Conservation (phyloP, 2,113 vertebrate genomes). For the Bambusicola thoracicus region DNA sequence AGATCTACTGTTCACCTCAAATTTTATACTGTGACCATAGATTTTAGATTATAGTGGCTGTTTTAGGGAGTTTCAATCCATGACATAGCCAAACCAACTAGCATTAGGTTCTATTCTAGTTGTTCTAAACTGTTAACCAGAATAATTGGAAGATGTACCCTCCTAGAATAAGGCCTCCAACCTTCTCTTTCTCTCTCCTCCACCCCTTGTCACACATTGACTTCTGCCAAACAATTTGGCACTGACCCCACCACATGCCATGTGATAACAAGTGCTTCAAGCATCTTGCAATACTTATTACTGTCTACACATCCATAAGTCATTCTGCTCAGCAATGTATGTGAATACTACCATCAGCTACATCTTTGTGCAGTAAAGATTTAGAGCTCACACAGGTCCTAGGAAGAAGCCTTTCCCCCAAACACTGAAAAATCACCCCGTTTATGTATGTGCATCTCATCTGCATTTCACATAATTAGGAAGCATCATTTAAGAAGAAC, state of each 20-base stretch:
- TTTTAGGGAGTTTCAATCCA: neutral
- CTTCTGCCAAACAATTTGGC: slow-evolving; percentile 64
- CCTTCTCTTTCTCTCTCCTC: slow-evolving; percentile 28
- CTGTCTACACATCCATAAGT: slow-evolving; percentile 63
- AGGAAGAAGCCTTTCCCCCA: neutral
- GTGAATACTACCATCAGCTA: neutral
- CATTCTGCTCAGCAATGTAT: slow-evolving; percentile 3
- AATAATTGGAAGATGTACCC: neutral
- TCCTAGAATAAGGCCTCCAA: slow-evolving; percentile 30
- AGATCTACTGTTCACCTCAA: slow-evolving; percentile 11
- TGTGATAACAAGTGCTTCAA: slow-evolving; percentile 45
- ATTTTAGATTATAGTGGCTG: neutral
- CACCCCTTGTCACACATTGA: slow-evolving; percentile 31
- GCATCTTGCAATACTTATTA: slow-evolving; percentile 62
- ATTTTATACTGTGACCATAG: neutral
- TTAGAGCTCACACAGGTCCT: neutral
- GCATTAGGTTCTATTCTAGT: neutral
- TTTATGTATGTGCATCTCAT: neutral
- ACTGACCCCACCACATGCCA: neutral
- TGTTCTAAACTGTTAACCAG: neutral
- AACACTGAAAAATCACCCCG: slow-evolving; percentile 2
- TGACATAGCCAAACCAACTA: neutral
- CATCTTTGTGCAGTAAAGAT: slow-evolving; percentile 36
- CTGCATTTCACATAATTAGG: neutral
- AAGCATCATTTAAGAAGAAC: neutral